These are phyloP conservation scores for Syndactyla subalaris DNA, from an alignment of 2,797 vertebrate genomes.

Conservation along the genomic window DNA sequence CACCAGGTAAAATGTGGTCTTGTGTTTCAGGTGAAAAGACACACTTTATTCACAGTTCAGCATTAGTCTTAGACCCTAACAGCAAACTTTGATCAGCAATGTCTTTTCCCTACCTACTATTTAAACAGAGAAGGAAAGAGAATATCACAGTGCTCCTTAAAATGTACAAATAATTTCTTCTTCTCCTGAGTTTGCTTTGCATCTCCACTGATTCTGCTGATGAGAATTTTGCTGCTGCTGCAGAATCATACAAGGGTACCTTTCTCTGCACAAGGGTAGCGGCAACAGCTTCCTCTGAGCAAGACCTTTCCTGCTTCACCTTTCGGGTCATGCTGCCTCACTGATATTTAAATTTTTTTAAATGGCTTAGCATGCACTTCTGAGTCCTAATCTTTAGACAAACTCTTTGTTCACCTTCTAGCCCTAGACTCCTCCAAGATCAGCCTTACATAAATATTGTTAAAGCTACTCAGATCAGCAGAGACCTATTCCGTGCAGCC, in stretches of 20 bases:
- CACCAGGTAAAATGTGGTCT: background rate
- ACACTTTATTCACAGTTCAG: background rate
- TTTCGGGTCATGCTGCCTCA: slow-evolving; percentile 49
- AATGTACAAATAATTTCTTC: slow-evolving; percentile 20
- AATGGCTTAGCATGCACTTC: slow-evolving; percentile 67
- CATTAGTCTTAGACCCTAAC: background rate
- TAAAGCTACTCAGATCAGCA: slow-evolving; percentile 55
- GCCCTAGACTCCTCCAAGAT: slow-evolving; percentile 53
- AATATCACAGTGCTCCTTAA: background rate
- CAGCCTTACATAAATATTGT: slow-evolving; percentile 57
- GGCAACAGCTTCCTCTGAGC: background rate
- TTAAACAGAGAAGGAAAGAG: background rate
- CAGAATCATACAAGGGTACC: slow-evolving; percentile 58
- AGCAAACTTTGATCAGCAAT: background rate
- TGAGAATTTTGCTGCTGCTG: slow-evolving; percentile 56
- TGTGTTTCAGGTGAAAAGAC: background rate
- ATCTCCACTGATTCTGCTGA: slow-evolving; percentile 40
- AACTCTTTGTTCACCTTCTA: slow-evolving; percentile 60
- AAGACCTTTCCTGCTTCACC: slow-evolving; percentile 68
- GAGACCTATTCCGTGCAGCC: slow-evolving; percentile 49
- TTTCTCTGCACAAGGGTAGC: slow-evolving; percentile 18
- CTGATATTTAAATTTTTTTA: slow-evolving; percentile 69
- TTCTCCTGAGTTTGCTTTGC: slow-evolving; percentile 25
- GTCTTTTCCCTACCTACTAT: background rate
- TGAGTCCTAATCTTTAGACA: slow-evolving; percentile 53